Conservation (phyloP, 2,888 invertebrate genomes). For the Petrolisthes cinctipes region DNA sequence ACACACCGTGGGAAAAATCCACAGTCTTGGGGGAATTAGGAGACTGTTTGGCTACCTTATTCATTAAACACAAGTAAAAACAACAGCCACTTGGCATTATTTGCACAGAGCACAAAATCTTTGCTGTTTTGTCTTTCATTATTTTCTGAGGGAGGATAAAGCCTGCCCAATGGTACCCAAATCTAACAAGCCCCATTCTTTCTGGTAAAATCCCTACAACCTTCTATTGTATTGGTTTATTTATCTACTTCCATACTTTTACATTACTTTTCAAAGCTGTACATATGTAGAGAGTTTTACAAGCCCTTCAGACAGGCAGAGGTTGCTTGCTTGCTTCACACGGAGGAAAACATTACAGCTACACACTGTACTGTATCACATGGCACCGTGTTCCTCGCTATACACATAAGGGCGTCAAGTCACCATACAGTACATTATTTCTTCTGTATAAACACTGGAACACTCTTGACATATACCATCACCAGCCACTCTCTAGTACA, state of each 20-base stretch:
- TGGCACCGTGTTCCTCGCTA: slow-evolving; percentile 49
- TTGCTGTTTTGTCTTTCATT: slow-evolving; percentile 4
- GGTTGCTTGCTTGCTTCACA: slow-evolving; percentile 32
- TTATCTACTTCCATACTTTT: too few relatives aligned
- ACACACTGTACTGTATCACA: slow-evolving; percentile 27
- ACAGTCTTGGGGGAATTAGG: background rate
- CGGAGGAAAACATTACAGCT: slow-evolving; percentile 34
- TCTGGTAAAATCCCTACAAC: too few relatives aligned
- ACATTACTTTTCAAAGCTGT: too few relatives aligned
- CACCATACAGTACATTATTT: too few relatives aligned
- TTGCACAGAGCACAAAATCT: slow-evolving; percentile 3
- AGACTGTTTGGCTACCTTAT: slow-evolving; percentile 39
- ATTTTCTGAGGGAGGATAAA: background rate
- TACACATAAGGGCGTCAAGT: background rate
- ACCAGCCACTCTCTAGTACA: too few relatives aligned
- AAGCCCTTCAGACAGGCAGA: background rate
- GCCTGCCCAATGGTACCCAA: slow-evolving; percentile 5
- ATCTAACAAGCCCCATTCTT: background rate
- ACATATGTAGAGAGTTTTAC: too few relatives aligned
- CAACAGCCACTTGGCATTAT: slow-evolving; percentile 16
- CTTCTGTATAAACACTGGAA: too few relatives aligned
- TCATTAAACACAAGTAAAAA: slow-evolving; percentile 50
- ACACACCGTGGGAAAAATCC: background rate
- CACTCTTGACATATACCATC: too few relatives aligned
- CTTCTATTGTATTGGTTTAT: too few relatives aligned